A percentile compares a stretch with the other conserved stretches of the same genome.
These are phyloP conservation scores for Goniozus legneri DNA, from an alignment of 1,140 invertebrate species.

Conservation along the genomic window DNA sequence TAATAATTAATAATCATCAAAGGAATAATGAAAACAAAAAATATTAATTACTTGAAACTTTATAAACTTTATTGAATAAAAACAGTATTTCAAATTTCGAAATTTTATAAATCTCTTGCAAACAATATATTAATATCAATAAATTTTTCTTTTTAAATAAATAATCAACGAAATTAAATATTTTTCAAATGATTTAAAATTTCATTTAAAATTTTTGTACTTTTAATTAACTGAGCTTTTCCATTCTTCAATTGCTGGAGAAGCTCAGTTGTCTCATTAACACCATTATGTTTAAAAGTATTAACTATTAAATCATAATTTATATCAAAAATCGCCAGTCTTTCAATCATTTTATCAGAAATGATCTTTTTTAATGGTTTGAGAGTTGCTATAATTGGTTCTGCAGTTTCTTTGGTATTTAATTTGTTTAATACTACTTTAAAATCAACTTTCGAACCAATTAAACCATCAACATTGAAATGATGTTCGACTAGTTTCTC, in stretches of 20 bases:
- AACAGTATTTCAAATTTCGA: neutral
- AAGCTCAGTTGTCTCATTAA: neutral
- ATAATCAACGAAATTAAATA: neutral
- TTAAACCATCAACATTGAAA: neutral
- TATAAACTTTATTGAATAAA: neutral
- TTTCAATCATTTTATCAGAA: neutral
- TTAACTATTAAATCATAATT: neutral
- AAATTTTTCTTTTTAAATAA: neutral
- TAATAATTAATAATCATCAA: neutral
- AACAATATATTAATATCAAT: neutral
- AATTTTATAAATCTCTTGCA: neutral
- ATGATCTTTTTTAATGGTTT: neutral
- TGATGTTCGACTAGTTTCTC: neutral
- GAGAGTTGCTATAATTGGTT: neutral
- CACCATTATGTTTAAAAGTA: neutral
- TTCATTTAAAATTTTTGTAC: neutral
- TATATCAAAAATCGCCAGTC: neutral
- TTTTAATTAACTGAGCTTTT: neutral
- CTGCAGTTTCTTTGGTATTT: neutral
- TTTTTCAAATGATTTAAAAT: neutral
- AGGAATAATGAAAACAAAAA: too few species aligned
- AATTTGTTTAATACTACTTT: neutral
- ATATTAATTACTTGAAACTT: neutral
- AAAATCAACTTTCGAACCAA: neutral
- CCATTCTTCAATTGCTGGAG: neutral